Evolutionary conservation across 2,113 vertebrate genomes (phyloP).

Genomic region (Chiloscyllium plagiosum): DNA sequence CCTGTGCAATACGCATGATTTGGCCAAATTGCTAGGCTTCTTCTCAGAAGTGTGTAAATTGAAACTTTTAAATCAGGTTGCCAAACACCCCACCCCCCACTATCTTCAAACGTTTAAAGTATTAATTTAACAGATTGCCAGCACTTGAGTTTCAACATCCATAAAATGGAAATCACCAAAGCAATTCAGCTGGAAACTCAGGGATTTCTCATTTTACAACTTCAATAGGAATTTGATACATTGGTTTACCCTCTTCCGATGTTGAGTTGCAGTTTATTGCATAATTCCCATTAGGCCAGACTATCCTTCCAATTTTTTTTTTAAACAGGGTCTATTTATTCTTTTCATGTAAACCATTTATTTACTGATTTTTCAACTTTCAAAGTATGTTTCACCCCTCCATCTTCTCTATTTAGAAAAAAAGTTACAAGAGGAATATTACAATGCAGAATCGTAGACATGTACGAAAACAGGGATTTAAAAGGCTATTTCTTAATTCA

Average conservation of each 20-base stretch:
- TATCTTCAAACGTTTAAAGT: slow-evolving; percentile 30
- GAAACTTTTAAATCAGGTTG: slow-evolving; percentile 12
- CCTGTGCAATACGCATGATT: background rate
- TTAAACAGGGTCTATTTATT: background rate
- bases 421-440: background rate
- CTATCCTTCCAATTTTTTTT: background rate
- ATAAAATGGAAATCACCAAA: slow-evolving; percentile 24
- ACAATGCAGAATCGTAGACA: background rate
- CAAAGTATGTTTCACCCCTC: slow-evolving; percentile 13
- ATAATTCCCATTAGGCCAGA: background rate
- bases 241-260: background rate
- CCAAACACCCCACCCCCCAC: background rate
- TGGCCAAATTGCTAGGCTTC: slow-evolving; percentile 4
- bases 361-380: background rate
- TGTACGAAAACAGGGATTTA: background rate
- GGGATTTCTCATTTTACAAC: slow-evolving; percentile 32
- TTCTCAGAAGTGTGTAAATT: slow-evolving; percentile 22
- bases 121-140: slow-evolving; percentile 17
- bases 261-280: slow-evolving; percentile 7
- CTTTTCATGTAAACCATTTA: background rate
- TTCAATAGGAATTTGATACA: slow-evolving; percentile 14
- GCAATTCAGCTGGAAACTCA: background rate
- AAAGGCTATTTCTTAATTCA: background rate
- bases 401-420: background rate
- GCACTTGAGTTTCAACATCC: slow-evolving; percentile 10